phyloP scores from a whole-genome alignment of 2,113 vertebrate species.

The Ovibos moschatus region DNA sequence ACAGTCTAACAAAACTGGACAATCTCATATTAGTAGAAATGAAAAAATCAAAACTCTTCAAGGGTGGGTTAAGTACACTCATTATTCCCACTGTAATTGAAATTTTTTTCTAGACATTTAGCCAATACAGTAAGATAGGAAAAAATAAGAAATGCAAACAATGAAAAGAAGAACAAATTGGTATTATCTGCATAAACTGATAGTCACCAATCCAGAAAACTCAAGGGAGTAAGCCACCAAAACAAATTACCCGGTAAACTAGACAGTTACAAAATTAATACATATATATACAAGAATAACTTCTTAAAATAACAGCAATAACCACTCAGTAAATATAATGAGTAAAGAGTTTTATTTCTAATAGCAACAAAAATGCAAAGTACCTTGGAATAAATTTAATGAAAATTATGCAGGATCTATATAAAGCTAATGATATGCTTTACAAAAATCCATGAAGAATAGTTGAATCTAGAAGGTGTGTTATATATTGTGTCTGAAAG shows the following conservation, averaged over 20 bases:
- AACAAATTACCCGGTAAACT: neutral
- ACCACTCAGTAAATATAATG: neutral
- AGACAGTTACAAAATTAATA: neutral
- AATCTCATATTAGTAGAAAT: neutral
- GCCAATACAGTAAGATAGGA: neutral
- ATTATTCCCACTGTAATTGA: neutral
- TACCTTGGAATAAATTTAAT: neutral
- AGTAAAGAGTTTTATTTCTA: neutral
- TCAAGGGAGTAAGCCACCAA: neutral
- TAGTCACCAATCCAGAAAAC: neutral
- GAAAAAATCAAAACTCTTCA: neutral
- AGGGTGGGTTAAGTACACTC: neutral
- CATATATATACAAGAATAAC: neutral
- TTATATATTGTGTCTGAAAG: neutral
- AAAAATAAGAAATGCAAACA: slow-evolving; percentile 18
- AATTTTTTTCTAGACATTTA: neutral
- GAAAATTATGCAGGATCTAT: neutral
- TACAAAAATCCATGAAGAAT: neutral
- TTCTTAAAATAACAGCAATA: neutral
- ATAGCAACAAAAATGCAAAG: slow-evolving; percentile 3
- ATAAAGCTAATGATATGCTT: neutral
- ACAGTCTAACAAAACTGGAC: neutral
- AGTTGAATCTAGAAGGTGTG: neutral
- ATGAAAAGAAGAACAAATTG: neutral
- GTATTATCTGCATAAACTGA: neutral